Base-by-base conservation (phyloP, 2,888 invertebrate genomes). In the Stomorhina lunata region DNA sequence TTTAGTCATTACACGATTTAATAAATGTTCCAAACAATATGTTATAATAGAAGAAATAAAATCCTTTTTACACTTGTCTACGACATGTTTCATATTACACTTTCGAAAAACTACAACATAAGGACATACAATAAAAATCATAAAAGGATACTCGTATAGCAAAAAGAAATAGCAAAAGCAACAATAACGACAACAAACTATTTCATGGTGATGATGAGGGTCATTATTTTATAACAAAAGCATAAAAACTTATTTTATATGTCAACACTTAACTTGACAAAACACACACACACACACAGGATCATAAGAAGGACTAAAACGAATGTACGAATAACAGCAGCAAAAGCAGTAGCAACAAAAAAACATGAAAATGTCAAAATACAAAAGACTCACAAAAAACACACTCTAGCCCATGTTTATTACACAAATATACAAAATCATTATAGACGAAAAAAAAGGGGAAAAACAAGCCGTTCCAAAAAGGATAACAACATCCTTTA, bases 191-290 rank as follows among this genome's bases (percentile, higher is more conserved):
- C 32, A 69, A 40, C 27, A 82, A 77, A 69, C 45, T 75, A 76
- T 79, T 82, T 75, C 57, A 82, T 82, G 79, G 82, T 68, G 79
- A 82, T 82, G 82, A 82, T 82, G 82, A 82, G 82, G 82, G 82
- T 82, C 82, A 82, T 82, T 82, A 82, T 82, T 79, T 82, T 82
- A 66, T 32, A 79, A 82, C 75, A 82, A 79, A 66, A 76, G 59
- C 55, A 59, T 65, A 76, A 79, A 79, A 79, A 82, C 79, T 79
- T 82, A 82, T 82, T 82, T 82, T 82, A 82, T 79, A 65, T 82
- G 82, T 82, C 82, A 82, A 82, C 82, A 82, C 79, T 82, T 82
- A 76, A 79, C 55, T 78, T 57, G 73, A 81, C 81, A 81, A 81
- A 81, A 81, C 59, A 80, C 68, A 68, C 53, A 68, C 22, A 37